A percentile compares a stretch with the other conserved stretches of the same genome.
Evolutionary conservation across 2,888 invertebrate species (phyloP).

Genomic region (Flexamia atlantica): DNA sequence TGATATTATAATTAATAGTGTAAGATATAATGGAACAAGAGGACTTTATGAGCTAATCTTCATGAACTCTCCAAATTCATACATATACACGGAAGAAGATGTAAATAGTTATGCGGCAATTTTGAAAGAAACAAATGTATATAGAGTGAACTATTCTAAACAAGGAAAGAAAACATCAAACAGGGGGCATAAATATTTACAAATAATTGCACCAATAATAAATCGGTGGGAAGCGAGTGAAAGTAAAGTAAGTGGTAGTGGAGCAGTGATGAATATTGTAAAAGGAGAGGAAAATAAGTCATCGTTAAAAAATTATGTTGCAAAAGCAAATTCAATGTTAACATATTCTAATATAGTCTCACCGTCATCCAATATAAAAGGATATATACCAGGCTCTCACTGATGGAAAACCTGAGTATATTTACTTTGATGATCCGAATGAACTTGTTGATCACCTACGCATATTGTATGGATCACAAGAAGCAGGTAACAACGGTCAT

Average conservation of each 20-base stretch:
- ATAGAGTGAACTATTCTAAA: constrained; percentile 8
- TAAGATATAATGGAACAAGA: constrained; percentile 23
- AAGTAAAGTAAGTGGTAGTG: background rate
- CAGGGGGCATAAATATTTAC: constrained; percentile 34
- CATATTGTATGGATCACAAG: constrained; percentile 65
- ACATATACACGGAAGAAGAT: constrained; percentile 25
- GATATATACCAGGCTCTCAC: no score
- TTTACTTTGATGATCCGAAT: constrained; percentile 67
- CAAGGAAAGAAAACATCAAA: constrained; percentile 25
- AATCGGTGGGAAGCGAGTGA: background rate
- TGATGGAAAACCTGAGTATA: constrained; percentile 25
- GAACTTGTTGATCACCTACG: constrained; percentile 66
- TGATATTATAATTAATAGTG: constrained; percentile 6
- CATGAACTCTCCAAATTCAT: constrained; percentile 25
- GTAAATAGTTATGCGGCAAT: constrained; percentile 2
- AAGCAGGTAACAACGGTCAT: constrained; percentile 65
- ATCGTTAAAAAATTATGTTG: background rate
- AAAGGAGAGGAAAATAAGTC: background rate
- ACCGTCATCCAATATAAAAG: no score
- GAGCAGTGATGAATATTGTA: background rate
- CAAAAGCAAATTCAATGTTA: background rate
- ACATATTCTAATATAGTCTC: constrained; percentile 13
- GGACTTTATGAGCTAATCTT: constrained; percentile 51
- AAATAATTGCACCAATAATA: constrained; percentile 4
- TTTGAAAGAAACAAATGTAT: constrained; percentile 5